Evolutionary conservation across 2,888 invertebrate genomes (phyloP).

Genomic region (Drosophila subquinaria): DNA sequence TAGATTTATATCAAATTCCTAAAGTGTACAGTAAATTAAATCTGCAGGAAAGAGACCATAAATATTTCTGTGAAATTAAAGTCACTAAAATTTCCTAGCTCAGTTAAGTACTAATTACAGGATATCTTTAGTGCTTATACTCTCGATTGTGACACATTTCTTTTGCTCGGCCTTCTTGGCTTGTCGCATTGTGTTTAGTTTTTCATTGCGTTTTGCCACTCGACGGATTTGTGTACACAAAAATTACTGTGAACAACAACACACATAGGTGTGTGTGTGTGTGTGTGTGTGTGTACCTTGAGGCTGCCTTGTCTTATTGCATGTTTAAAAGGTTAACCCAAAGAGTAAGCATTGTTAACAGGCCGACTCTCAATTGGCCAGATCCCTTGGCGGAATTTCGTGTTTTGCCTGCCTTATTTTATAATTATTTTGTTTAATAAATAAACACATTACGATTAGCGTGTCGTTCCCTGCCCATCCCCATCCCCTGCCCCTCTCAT

Average conservation of each 20-base stretch:
- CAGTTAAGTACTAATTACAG: not conserved
- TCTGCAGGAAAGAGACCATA: too few species aligned
- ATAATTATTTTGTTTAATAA: slow-evolving; percentile 71
- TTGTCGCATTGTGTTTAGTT: slow-evolving; percentile 35
- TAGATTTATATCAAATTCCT: too few species aligned
- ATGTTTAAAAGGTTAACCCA: slow-evolving; percentile 61
- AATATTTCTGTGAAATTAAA: too few species aligned
- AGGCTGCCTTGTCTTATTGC: slow-evolving; percentile 38
- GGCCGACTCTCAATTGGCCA: slow-evolving; percentile 57
- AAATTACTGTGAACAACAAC: slow-evolving; percentile 47
- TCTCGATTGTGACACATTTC: not conserved
- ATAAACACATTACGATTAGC: slow-evolving; percentile 74
- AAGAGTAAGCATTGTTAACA: slow-evolving; percentile 70
- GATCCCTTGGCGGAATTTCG: slow-evolving; percentile 28
- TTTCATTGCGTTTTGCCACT: slow-evolving; percentile 55
- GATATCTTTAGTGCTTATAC: not conserved
- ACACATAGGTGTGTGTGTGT: slow-evolving; percentile 16
- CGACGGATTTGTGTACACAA: slow-evolving; percentile 62
- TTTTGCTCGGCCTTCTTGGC: slow-evolving; percentile 2
- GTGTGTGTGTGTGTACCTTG: slow-evolving; percentile 26
- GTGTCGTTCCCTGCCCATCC: slow-evolving; percentile 29
- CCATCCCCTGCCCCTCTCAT: slow-evolving; percentile 1
- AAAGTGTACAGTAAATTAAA: too few species aligned
- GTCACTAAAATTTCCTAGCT: too few species aligned
- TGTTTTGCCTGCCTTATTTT: slow-evolving; percentile 48